Evolutionary conservation across 1,140 invertebrate species (phyloP).

Genomic region (Bombus haemorrhoidalis): DNA sequence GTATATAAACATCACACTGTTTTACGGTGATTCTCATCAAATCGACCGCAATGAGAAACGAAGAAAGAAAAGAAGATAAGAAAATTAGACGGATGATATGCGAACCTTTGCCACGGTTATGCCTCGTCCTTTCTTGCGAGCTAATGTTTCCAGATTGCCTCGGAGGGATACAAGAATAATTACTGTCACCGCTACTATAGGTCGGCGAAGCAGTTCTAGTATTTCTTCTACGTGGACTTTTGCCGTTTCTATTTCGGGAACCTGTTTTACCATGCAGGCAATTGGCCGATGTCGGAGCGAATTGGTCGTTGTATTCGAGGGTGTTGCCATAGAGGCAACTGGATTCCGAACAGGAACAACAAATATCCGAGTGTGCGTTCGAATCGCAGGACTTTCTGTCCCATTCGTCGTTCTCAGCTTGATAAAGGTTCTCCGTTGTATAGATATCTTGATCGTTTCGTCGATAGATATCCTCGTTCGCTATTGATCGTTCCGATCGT

Average conservation of each 20-base stretch:
- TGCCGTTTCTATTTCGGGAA: constrained; percentile 75
- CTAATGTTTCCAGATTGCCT: constrained; percentile 75
- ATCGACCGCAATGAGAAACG: no score
- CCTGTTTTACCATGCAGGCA: constrained; percentile 70
- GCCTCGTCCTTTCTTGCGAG: constrained; percentile 80
- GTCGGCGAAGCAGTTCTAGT: constrained; percentile 78
- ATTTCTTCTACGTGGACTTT: constrained; percentile 76
- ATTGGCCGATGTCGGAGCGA: constrained; percentile 57
- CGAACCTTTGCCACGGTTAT: constrained; percentile 80
- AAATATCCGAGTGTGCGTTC: constrained; percentile 81
- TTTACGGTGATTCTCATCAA: no score
- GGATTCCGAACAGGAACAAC: constrained; percentile 82
- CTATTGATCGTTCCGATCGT: constrained; percentile 38
- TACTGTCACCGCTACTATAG: constrained; percentile 80
- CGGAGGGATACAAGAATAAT: constrained; percentile 81
- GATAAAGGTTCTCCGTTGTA: constrained; percentile 65
- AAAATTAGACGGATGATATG: background rate
- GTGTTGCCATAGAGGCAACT: constrained; percentile 81
- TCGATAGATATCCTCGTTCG: constrained; percentile 77
- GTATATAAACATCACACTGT: background rate
- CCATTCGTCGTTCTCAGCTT: constrained; percentile 80
- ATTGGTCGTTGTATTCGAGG: constrained; percentile 79
- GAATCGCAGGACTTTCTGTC: constrained; percentile 82
- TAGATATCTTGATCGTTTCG: constrained; percentile 66
- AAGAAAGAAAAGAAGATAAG: background rate